Base-by-base conservation (phyloP, 2,888 invertebrate species). In the Mythimna loreyi region DNA sequence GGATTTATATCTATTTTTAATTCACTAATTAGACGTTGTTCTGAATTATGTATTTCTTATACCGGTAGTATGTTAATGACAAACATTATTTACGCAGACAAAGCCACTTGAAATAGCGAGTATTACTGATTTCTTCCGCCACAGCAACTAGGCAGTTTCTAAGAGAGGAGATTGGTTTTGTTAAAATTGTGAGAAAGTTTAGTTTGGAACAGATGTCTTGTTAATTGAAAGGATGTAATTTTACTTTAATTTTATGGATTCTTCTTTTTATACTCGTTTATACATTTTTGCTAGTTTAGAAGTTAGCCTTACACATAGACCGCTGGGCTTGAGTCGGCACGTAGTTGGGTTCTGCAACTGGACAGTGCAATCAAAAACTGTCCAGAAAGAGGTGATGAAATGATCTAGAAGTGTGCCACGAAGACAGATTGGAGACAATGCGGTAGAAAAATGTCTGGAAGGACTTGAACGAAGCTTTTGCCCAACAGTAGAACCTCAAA, bases 141-240 rank as follows among this genome's bases (percentile, higher is more conserved):
- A n/a, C n/a, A 23, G 45, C 47, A 40, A n/a, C 43, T 6, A 47
- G 56, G 36, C 11, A 52, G 28, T 2, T 13, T 21, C 40, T 3
- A 11, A 56, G n/a, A 45, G n/a, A n/a, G 19, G 2, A 45, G n/a
- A 43, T 73, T 52, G 65, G 56, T 73, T 73, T 73, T 28, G 36
- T 49, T 55, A 43, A 30, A 62, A 70, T 55, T 62, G 47, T 19
- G 40, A 40, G 62, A 55, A 70, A 55, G 13, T 55, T 72, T 47
- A 9, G 40, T 62, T 40, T 8, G 25, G 11, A 55, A 19, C 72
- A 70, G 72, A 28, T 70, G 70, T 2, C 55, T 55, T 70, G 40
- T 53, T 40, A 62, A 70, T 72, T 62, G 19, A 19, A 43, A 25
- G 0, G 13, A 13, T 62, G 72, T 70, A n/a, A 25, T 70, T 70